Percentiles rank a stretch among this genome's conserved stretches.
Conservation (phyloP, 2,113 vertebrate species). For the Boleophthalmus pectinirostris region DNA sequence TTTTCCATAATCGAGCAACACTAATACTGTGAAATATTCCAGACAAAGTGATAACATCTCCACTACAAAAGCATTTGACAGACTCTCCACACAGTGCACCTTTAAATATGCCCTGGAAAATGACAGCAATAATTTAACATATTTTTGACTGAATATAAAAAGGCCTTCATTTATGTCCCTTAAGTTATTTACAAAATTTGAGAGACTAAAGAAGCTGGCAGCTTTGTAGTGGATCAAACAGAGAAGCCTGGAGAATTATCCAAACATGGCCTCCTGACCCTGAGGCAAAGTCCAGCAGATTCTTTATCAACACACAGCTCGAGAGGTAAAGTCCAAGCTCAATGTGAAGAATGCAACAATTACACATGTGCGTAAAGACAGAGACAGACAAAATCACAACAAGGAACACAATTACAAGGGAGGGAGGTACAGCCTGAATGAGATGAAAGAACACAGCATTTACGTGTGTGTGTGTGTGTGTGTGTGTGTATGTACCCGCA, state of each 20-base stretch:
- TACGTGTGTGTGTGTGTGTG: conserved; percentile 19
- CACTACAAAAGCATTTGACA: no score
- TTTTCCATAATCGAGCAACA: no score
- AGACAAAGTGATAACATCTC: no score
- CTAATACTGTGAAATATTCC: no score
- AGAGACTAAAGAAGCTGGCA: neutral
- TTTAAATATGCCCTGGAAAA: no score
- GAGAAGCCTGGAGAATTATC: neutral
- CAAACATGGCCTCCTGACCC: conserved; percentile 33
- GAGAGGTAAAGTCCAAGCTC: conserved; percentile 54
- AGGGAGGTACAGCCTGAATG: conserved; percentile 1
- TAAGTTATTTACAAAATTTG: neutral
- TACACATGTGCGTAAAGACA: neutral
- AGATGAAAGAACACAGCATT: conserved; percentile 35
- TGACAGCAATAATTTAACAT: no score
- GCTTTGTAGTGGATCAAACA: neutral
- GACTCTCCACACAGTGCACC: no score
- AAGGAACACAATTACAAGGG: neutral
- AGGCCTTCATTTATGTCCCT: no score
- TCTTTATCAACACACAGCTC: conserved; percentile 38
- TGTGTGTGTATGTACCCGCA: conserved; percentile 46
- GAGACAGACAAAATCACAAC: conserved; percentile 5
- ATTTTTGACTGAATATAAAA: no score
- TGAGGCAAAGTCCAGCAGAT: conserved; percentile 67
- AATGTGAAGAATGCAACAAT: conserved; percentile 28